A percentile compares a stretch with the other conserved stretches of the same genome.
These are phyloP conservation scores for Sphenodon punctatus DNA, from an alignment of 2,797 vertebrate species.

Conservation along the genomic window DNA sequence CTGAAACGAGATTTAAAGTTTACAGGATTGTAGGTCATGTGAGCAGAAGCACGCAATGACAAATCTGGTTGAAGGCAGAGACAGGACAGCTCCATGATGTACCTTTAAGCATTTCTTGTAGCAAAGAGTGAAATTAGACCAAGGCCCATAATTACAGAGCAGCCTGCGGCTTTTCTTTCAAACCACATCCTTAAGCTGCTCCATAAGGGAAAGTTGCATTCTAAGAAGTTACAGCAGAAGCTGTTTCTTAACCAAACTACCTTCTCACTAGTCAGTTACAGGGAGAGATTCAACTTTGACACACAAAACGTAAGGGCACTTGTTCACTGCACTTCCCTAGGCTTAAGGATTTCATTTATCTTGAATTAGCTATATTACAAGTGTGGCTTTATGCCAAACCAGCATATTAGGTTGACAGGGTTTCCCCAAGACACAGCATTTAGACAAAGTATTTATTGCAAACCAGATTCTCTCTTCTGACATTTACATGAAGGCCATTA, in stretches of 20 bases:
- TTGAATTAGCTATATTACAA: background rate
- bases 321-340: background rate
- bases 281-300: background rate
- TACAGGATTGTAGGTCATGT: background rate
- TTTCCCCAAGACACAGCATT: constrained; percentile 4
- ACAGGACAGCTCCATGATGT: background rate
- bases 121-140: background rate
- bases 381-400: background rate
- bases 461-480: constrained; percentile 27
- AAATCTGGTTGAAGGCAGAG: too few species aligned
- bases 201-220: background rate
- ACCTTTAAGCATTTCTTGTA: background rate
- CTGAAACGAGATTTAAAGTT: background rate
- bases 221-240: fast-evolving
- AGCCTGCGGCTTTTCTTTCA: background rate
- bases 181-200: fast-evolving
- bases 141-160: background rate
- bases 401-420: background rate
- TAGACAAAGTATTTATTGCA: constrained; percentile 47
- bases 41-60: fast-evolving
- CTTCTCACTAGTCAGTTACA: background rate
- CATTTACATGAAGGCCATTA: constrained; percentile 3
- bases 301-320: background rate
- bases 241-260: background rate
- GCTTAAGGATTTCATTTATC: background rate